A percentile compares a stretch with the other conserved stretches of the same genome.
Evolutionary conservation across 2,888 invertebrate species (phyloP).

Genomic region (Drosophila mayaguana): DNA sequence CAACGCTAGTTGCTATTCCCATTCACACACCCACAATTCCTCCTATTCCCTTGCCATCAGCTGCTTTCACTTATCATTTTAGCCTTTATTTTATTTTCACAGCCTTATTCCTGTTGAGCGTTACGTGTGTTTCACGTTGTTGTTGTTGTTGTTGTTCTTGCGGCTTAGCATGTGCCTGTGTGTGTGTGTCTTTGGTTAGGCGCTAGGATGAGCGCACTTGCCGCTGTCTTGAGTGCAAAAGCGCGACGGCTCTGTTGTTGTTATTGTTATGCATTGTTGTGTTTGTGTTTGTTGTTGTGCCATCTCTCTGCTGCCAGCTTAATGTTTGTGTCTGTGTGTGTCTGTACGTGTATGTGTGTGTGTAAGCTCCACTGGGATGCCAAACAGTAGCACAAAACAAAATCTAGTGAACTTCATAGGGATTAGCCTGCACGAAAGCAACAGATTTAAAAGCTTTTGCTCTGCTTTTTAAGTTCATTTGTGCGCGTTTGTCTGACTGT

Average conservation of each 20-base stretch:
- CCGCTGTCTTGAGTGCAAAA: slow-evolving; percentile 60
- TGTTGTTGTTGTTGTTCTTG: slow-evolving; percentile 43
- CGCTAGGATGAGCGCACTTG: slow-evolving; percentile 64
- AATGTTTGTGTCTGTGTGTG: slow-evolving; percentile 32
- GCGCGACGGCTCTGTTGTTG: slow-evolving; percentile 67
- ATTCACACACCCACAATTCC: not conserved
- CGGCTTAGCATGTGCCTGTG: slow-evolving; percentile 62
- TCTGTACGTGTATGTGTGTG: slow-evolving; percentile 5
- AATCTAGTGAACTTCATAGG: slow-evolving; percentile 84
- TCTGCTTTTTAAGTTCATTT: slow-evolving; percentile 80
- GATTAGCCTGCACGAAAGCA: slow-evolving; percentile 85
- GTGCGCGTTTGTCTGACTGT: slow-evolving; percentile 57
- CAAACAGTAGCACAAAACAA: slow-evolving; percentile 75
- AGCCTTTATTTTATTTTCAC: slow-evolving; percentile 76
- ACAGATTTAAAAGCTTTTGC: slow-evolving; percentile 85
- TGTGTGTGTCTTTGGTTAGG: slow-evolving; percentile 45
- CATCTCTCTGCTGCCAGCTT: slow-evolving; percentile 82
- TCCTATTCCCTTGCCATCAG: slow-evolving; percentile 26
- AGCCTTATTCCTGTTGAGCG: slow-evolving; percentile 66
- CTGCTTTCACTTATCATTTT: slow-evolving; percentile 70
- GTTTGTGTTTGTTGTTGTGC: slow-evolving; percentile 49
- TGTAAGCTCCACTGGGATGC: slow-evolving; percentile 61
- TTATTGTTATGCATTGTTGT: slow-evolving; percentile 67
- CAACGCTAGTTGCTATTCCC: slow-evolving; percentile 7
- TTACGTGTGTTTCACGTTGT: slow-evolving; percentile 44